phyloP scores from a whole-genome alignment of 2,888 invertebrate species.

The Ophioninae sp. region DNA sequence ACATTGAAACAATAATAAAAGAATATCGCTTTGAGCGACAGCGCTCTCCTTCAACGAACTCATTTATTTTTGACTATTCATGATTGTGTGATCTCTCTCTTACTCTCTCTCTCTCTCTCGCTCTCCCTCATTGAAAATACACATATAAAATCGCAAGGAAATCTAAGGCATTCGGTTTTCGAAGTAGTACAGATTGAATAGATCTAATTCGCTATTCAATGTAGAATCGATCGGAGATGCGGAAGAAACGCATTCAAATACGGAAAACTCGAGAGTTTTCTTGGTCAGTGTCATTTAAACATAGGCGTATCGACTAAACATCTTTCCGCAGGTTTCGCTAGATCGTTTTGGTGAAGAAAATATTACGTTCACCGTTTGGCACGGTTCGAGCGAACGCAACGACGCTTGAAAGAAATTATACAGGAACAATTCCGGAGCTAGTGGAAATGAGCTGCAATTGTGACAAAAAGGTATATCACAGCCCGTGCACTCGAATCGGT shows the following conservation, averaged over 20 bases:
- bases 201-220: background rate
- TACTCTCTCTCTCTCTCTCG: too few species aligned
- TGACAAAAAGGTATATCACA: conserved; percentile 4
- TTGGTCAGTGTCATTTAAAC: background rate
- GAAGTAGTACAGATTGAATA: too few species aligned
- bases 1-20: conserved; percentile 3
- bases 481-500: conserved; percentile 42
- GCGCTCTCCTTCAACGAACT: background rate
- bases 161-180: background rate
- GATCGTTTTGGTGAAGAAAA: background rate
- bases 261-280: background rate
- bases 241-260: background rate
- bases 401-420: background rate
- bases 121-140: background rate
- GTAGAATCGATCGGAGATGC: background rate
- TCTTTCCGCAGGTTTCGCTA: background rate
- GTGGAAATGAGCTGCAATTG: background rate
- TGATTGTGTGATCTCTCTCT: background rate
- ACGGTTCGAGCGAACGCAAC: background rate
- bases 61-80: background rate
- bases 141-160: background rate
- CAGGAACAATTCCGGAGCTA: background rate
- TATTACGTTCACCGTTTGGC: background rate
- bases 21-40: conserved; percentile 1
- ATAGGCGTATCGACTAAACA: background rate